Percentiles rank a stretch among this genome's conserved stretches.
phyloP scores from a whole-genome alignment of 2,113 vertebrate species.

The Campylomormyrus tamandua region DNA sequence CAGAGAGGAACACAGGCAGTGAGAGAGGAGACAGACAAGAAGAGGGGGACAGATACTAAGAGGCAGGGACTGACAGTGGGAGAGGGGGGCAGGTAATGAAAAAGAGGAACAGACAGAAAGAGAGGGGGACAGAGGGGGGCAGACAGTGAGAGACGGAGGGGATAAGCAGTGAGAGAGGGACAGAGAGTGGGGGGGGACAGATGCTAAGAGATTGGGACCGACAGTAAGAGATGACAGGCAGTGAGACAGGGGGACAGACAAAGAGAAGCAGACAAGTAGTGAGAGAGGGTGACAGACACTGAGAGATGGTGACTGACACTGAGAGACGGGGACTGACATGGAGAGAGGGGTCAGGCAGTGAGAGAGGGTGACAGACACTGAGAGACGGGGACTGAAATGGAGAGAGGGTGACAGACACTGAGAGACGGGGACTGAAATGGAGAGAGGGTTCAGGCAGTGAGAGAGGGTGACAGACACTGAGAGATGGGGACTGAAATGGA shows the following conservation, averaged over 20 bases:
- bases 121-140: constrained; percentile 13
- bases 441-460: background rate
- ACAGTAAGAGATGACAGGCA: background rate
- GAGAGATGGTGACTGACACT: background rate
- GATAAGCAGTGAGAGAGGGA: constrained; percentile 11
- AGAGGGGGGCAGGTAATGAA: background rate
- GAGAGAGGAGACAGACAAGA: background rate
- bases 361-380: background rate
- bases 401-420: too few relatives aligned
- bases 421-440: background rate
- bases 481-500: too few relatives aligned
- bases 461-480: background rate
- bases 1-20: background rate
- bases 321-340: background rate
- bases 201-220: background rate
- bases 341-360: background rate
- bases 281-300: background rate
- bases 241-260: background rate
- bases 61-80: background rate
- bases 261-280: background rate
- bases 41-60: constrained; percentile 16
- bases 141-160: too few relatives aligned
- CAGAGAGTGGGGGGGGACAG: background rate
- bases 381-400: too few relatives aligned
- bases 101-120: background rate